Base-by-base conservation (phyloP, 2,797 vertebrate species). In the Melanogrammus aeglefinus region DNA sequence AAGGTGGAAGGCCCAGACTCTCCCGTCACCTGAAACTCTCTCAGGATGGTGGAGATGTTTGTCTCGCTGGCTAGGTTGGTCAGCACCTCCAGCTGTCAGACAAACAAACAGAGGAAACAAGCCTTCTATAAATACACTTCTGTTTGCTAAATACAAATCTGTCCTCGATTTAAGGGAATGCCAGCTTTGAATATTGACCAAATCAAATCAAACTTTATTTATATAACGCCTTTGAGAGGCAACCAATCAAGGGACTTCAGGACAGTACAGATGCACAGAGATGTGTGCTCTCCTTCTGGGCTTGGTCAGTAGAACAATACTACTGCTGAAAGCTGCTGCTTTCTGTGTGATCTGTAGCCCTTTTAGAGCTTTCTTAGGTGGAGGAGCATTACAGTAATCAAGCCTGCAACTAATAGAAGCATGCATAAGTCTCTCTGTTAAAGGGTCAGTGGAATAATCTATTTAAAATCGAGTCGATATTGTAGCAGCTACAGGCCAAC, bases 31-130 rank as follows among this genome's bases (percentile, higher is more conserved):
- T 99, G 98, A 88, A 99, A 99, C 88, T 99, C 98, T 86, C 98
- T 91, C 78, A 99, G 94, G 81, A 99, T 98, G 4, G n/a, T 99
- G 75, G 98, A 98, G 86, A 99, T 99, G 91, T 98, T 99, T 6
- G 97, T n/a, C 90, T 99, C 98, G 0, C 96, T 99, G 79, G 97
- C 98, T 86, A 99, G 88, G n/a, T n/a, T 99, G 78, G 98, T 99
- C 83, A 99, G 92, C 75, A 99, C 97, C 87, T 99, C 98, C 92
- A 99, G n/a, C 98, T 99, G 90, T 0, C 0, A 27, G n/a, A 69
- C 63, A 85, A n/a, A 76, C 9, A 8, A 47, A 63, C 1, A 1
- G n/a, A 31, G 27, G 4, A 31, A 73, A 73, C 13, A 38, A 2
- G 8, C 16, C 31, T 8, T 36, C n/a, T 70, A 29, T 70, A 12